These are phyloP conservation scores for Oryzias melastigma DNA, from an alignment of 2,113 vertebrate genomes.

Conservation along the genomic window DNA sequence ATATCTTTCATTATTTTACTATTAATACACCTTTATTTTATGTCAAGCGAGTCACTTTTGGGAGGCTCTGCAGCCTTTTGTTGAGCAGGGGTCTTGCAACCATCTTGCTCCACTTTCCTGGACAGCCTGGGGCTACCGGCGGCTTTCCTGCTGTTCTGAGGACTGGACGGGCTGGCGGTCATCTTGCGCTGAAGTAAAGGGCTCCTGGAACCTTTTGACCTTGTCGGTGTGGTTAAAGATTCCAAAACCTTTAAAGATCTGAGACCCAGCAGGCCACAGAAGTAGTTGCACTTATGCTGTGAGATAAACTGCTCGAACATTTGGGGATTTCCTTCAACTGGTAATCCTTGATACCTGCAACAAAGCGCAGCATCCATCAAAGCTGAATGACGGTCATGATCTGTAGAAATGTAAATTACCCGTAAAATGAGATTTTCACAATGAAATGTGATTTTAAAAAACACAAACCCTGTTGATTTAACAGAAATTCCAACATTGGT, in stretches of 20 bases:
- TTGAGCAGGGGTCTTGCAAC: constrained; percentile 46
- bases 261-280: constrained; percentile 87
- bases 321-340: constrained; percentile 83
- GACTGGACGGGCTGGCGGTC: constrained; percentile 82
- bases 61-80: constrained; percentile 65
- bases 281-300: constrained; percentile 87
- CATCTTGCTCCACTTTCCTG: constrained; percentile 71
- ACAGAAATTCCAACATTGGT: constrained; percentile 89
- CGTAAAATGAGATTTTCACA: constrained; percentile 36
- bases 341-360: constrained; percentile 90
- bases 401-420: constrained; percentile 32
- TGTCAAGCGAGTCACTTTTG: constrained; percentile 33
- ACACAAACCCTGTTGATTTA: constrained; percentile 84
- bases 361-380: constrained; percentile 7
- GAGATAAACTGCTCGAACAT: constrained; percentile 86
- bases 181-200: constrained; percentile 84
- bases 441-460: constrained; percentile 17
- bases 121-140: constrained; percentile 77
- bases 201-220: constrained; percentile 87
- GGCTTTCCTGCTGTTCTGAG: constrained; percentile 81
- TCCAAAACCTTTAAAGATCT: constrained; percentile 81
- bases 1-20: too few species aligned
- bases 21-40: constrained; percentile 30
- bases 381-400: constrained; percentile 8
- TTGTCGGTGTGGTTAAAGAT: constrained; percentile 72